Evolutionary conservation across 2,797 vertebrate genomes (phyloP), one percentile per base, ranked within the genome.

Genomic region (Lacerta bilineata): DNA sequence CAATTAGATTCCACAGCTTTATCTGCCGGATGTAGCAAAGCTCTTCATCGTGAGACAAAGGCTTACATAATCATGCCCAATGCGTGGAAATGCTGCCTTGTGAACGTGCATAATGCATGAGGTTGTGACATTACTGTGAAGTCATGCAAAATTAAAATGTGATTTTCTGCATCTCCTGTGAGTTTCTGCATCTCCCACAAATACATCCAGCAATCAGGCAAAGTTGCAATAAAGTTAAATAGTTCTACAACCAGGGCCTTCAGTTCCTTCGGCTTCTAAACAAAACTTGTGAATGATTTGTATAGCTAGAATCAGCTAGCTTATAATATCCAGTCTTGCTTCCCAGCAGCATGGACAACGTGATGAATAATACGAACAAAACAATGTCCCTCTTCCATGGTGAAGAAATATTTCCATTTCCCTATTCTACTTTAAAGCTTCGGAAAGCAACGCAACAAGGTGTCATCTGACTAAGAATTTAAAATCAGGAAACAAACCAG

Each of bases 291-390:
- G 88, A 87, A 66, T 20, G 5, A 20, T 87, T 72, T 94, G n/a
- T 18, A 75, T 15, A 46, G 84, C 0, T 55, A 82, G 0, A 43
- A 92, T 41, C 33, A 88, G 20, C 15, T 92, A 46, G 41, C 27
- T 90, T 80, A 68, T 71, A 10, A 4, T 36, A 76, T 43, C 7
- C 36, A 82, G 43, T n/a, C 80, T 23, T 88, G 88, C 88, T 80
- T 89, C 18, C 88, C 0, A 88, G 66, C 9, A 85, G 76, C 11
- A 85, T n/a, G 41, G 29, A 39, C 10, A 86, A 61, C n/a, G 68
- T 88, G 69, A 81, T 78, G 87, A 86, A n/a, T 3, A 91, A 84
- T 39, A 27, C 27, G 79, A 59, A 93, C 85, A 92, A 86, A 43
- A 82, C 87, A 87, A 89, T 74, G 59, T 9, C 77, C 91, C 88